Evolutionary conservation across 2,888 invertebrate genomes (phyloP).

Genomic region (Iphiclides podalirius): DNA sequence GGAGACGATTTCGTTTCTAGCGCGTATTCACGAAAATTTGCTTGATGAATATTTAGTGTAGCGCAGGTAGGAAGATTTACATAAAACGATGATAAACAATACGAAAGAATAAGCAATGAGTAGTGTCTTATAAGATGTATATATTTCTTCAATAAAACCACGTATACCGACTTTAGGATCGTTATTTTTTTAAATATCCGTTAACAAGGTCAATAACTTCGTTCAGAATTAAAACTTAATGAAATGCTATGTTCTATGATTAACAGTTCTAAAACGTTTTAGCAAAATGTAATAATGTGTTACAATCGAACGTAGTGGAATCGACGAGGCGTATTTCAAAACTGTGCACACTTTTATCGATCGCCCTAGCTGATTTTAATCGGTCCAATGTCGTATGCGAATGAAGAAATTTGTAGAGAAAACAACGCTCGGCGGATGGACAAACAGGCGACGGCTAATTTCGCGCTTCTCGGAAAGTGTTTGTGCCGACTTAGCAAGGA

Average conservation of each 20-base stretch:
- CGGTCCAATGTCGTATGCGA: slow-evolving; percentile 69
- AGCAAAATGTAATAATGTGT: too few species aligned
- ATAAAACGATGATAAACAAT: neutral
- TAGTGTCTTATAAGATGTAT: too few species aligned
- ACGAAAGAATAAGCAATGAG: neutral
- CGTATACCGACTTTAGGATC: too few species aligned
- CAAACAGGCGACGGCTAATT: slow-evolving; percentile 43
- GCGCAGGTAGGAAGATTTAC: neutral
- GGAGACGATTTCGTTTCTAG: slow-evolving; percentile 53
- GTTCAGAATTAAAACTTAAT: too few species aligned
- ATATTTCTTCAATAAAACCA: too few species aligned
- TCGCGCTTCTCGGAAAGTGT: slow-evolving; percentile 61
- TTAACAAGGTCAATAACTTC: too few species aligned
- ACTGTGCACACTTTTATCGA: slow-evolving; percentile 44
- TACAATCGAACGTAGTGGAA: slow-evolving; percentile 13
- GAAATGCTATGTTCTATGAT: too few species aligned
- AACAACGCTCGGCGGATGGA: slow-evolving; percentile 43
- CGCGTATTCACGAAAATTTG: slow-evolving; percentile 28
- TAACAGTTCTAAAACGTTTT: slow-evolving; percentile 3
- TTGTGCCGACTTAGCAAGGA: slow-evolving; percentile 59
- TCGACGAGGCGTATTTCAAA: slow-evolving; percentile 44
- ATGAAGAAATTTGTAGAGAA: slow-evolving; percentile 64
- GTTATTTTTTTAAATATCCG: too few species aligned
- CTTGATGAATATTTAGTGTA: neutral
- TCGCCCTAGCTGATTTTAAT: slow-evolving; percentile 64